Conservation (phyloP, 37 sponge, comb jelly and placozoan species). For the Theonella swinhoei region DNA sequence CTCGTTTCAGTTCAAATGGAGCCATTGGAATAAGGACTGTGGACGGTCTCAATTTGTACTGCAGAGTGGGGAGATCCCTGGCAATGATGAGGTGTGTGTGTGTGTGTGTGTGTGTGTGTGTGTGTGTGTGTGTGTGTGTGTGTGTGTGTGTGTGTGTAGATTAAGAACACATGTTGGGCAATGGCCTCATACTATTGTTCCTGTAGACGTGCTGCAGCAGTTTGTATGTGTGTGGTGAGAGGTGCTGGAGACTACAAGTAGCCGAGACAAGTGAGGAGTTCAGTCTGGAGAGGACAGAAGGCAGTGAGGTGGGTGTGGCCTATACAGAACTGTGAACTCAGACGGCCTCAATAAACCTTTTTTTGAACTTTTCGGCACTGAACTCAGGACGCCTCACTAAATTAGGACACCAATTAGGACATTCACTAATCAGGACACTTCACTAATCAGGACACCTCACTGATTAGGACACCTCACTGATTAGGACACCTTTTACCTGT, state of each 20-base stretch:
- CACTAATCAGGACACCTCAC: too few species aligned
- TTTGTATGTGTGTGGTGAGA: conserved; percentile 34
- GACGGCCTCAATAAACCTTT: too few species aligned
- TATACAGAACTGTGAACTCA: too few species aligned
- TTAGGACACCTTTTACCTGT: background rate
- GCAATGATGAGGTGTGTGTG: background rate
- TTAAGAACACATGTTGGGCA: too few species aligned
- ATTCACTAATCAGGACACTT: too few species aligned
- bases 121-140: too few species aligned
- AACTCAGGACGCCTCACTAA: too few species aligned
- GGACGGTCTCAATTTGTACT: conserved; percentile 30
- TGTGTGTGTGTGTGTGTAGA: too few species aligned
- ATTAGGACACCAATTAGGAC: too few species aligned
- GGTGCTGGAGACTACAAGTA: conserved; percentile 19
- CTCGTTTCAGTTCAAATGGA: conserved; percentile 64
- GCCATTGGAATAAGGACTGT: conserved; percentile 72
- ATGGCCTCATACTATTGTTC: background rate
- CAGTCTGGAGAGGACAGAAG: conserved; percentile 19
- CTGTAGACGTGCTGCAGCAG: background rate
- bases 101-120: too few species aligned
- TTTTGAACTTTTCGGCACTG: too few species aligned
- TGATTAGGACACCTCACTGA: too few species aligned
- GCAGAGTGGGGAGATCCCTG: background rate
- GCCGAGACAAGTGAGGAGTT: conserved; percentile 48
- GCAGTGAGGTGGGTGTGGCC: conserved; percentile 34